Conservation (phyloP, 2,797 vertebrate species). For the Myiothlypis coronata region DNA sequence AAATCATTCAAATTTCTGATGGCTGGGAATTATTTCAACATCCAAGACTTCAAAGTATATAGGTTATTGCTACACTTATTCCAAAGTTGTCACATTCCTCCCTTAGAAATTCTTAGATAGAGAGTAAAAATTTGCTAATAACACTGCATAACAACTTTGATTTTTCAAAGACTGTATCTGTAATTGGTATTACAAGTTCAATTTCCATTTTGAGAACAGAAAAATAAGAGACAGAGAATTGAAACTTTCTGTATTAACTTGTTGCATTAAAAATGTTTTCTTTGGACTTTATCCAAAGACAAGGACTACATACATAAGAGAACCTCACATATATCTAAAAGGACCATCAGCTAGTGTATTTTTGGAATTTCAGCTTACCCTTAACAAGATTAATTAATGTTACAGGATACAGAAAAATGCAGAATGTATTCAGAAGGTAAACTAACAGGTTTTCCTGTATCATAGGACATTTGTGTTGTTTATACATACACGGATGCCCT, state of each 20-base stretch:
- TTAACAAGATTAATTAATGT: background rate
- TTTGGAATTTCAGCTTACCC: background rate
- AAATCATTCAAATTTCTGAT: background rate
- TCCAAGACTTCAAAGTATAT: background rate
- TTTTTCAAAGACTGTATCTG: background rate
- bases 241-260: background rate
- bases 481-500: rapidly evolving
- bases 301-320: background rate
- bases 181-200: background rate
- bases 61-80: background rate
- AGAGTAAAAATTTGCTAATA: background rate
- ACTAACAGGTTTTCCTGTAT: background rate
- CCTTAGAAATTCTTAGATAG: background rate
- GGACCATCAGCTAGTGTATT: background rate
- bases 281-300: background rate
- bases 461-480: background rate
- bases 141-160: background rate
- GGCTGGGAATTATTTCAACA: background rate
- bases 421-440: background rate
- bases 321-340: background rate
- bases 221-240: background rate
- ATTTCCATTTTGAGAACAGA: background rate
- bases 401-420: background rate
- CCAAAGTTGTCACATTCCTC: background rate
- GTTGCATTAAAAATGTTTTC: background rate